Percentiles rank a stretch among this genome's conserved stretches.
Conservation (phyloP, 2,888 invertebrate species). For the Gandaritis pyraliata region DNA sequence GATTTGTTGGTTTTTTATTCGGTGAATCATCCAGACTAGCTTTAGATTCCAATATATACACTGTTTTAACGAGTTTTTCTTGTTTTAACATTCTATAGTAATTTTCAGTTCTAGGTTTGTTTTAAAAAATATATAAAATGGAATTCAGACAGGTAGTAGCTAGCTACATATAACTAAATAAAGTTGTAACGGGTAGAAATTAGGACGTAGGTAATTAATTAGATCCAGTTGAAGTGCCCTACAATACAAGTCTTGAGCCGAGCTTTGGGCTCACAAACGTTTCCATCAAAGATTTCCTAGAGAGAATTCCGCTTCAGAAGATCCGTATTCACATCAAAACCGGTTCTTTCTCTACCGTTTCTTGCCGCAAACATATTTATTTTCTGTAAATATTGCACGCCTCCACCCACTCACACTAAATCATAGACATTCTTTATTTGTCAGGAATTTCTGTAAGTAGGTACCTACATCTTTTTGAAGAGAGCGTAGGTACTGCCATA, state of each 20-base stretch:
- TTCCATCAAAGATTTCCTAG: constrained; percentile 9
- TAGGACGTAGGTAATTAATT: not conserved
- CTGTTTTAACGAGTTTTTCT: too few relatives aligned
- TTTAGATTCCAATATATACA: too few relatives aligned
- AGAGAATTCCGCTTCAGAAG: constrained; percentile 8
- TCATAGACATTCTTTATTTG: not conserved
- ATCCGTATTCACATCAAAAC: constrained; percentile 11
- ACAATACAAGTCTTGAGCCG: not conserved
- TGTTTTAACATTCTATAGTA: too few relatives aligned
- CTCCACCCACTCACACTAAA: too few relatives aligned
- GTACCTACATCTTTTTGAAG: too few relatives aligned
- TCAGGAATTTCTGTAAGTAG: not conserved
- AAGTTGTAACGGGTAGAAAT: not conserved
- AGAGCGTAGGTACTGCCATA: too few relatives aligned
- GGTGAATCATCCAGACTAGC: too few relatives aligned
- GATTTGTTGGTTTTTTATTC: too few relatives aligned
- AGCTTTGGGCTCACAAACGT: constrained; percentile 1
- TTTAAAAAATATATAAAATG: too few relatives aligned
- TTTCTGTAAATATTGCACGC: constrained; percentile 6
- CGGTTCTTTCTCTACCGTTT: not conserved
- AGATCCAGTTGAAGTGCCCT: not conserved
- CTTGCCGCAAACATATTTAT: constrained; percentile 11
- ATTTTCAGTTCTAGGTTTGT: too few relatives aligned
- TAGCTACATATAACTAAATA: too few relatives aligned
- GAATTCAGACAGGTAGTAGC: too few relatives aligned